Evolutionary conservation across 2,113 vertebrate genomes (phyloP), one percentile per base, ranked within the genome.

Genomic region (Polyodon spathula): DNA sequence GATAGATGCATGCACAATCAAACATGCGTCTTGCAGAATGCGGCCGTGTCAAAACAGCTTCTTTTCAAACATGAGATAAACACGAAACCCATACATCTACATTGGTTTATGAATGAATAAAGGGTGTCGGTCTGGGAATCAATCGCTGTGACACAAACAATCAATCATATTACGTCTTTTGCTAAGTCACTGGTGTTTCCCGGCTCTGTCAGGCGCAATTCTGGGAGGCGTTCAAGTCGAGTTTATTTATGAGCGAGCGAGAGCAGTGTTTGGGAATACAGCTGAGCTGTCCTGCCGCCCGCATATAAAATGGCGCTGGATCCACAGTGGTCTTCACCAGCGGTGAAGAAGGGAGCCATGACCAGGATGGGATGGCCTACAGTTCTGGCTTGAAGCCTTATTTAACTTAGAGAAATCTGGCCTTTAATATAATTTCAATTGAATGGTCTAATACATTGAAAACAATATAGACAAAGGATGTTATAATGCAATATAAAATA

Each of bases 271-370:
- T 56, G 3, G 8, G 53, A 38, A 4, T 46, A 37, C 41, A 10
- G 52, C 44, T 54, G 46, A 59, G 61, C 60, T 59, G 71, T 58
- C 59, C 52, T 66, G 58, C 70, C 59, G 38, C 67, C 58, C 66
- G 50, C 40, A 81, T 78, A 75, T 78, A 91, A 93, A 90, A 94
- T 89, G 93, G 93, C 87, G 88, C 85, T 78, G 81, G 60, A 63
- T 80, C 67, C 65, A 77, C 82, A 86, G 86, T 86, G 79, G 76
- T 78, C 78, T 77, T 84, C 81, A 81, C 83, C 82, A 86, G 86
- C 85, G 86, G 86, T 84, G 81, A 85, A 77, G 79, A 72, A 12
- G 46, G 78, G 83, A 83, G 83, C 85, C 85, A 88, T 88, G 85
- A n/a, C n/a, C n/a, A n/a, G n/a, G n/a, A n/a, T n/a, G n/a, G n/a